Conservation (phyloP, 92 coral and sea anemone species). For the Epizoanthus stellaris region DNA sequence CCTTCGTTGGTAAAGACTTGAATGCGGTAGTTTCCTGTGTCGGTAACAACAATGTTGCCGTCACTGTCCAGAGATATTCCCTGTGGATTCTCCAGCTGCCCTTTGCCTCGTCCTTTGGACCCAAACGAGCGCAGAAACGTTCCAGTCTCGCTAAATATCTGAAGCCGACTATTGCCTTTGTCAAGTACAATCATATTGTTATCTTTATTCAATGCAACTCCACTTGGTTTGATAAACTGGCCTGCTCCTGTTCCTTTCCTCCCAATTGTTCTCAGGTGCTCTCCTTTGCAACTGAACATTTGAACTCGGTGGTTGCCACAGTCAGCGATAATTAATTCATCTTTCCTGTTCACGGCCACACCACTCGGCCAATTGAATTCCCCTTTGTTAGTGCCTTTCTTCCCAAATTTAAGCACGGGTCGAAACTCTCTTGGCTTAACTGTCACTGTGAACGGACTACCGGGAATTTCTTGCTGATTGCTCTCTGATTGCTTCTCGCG, state of each 20-base stretch:
- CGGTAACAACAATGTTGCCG: constrained; percentile 52
- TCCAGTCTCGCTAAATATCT: constrained; percentile 34
- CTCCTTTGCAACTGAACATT: constrained; percentile 37
- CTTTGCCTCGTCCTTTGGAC: constrained; percentile 29
- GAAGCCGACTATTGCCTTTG: constrained; percentile 51
- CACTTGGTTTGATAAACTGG: constrained; percentile 51
- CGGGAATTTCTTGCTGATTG: constrained; percentile 32
- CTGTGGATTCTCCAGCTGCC: constrained; percentile 48
- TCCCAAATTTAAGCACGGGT: constrained; percentile 48
- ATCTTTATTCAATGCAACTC: constrained; percentile 31
- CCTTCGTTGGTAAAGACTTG: constrained; percentile 53
- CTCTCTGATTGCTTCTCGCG: constrained; percentile 1
- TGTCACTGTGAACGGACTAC: constrained; percentile 52
- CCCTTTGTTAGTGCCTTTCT: constrained; percentile 37
- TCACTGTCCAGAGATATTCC: constrained; percentile 45
- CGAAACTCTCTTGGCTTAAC: constrained; percentile 47
- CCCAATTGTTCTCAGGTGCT: constrained; percentile 35
- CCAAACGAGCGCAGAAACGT: constrained; percentile 40
- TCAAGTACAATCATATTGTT: constrained; percentile 49
- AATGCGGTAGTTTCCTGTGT: constrained; percentile 50
- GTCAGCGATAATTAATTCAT: constrained; percentile 49
- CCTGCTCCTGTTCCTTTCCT: constrained; percentile 38
- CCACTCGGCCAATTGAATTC: constrained; percentile 52
- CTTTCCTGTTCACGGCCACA: constrained; percentile 39
- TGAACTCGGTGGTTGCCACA: constrained; percentile 50